Percentiles rank a stretch among this genome's conserved stretches.
Conservation (phyloP, 2,888 invertebrate species). For the Poecilus cupreus region DNA sequence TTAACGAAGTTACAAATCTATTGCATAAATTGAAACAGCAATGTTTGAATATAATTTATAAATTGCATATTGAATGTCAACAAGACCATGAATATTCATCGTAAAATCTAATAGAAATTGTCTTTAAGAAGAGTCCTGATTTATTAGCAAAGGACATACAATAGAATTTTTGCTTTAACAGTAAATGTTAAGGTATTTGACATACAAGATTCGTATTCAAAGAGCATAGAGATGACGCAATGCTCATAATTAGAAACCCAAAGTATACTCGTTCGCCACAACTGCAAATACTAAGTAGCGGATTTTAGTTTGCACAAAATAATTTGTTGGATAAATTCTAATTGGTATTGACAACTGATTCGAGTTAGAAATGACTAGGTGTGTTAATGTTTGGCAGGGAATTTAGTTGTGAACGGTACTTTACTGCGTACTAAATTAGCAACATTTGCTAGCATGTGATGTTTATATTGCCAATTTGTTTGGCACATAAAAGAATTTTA, state of each 20-base stretch:
- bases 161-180: slow-evolving; percentile 25
- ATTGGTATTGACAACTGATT: neutral
- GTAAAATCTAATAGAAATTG: neutral
- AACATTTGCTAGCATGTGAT: neutral
- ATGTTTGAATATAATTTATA: neutral
- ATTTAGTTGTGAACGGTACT: neutral
- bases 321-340: neutral
- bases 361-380: neutral
- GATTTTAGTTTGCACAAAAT: slow-evolving; percentile 14
- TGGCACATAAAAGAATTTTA: neutral
- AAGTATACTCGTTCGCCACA: neutral
- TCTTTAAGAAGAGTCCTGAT: neutral
- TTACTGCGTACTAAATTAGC: neutral
- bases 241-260: slow-evolving; percentile 40
- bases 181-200: slow-evolving; percentile 51
- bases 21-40: too few species aligned
- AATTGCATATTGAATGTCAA: too few species aligned
- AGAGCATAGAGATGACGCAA: slow-evolving; percentile 37
- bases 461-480: neutral
- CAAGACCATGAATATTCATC: too few species aligned
- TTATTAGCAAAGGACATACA: neutral
- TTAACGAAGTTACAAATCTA: too few species aligned
- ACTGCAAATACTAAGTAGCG: neutral
- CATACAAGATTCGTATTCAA: slow-evolving; percentile 46
- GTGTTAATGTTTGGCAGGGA: too few species aligned